Conservation (phyloP, 1,140 invertebrate species). For the Propsilocerus akamusi region DNA sequence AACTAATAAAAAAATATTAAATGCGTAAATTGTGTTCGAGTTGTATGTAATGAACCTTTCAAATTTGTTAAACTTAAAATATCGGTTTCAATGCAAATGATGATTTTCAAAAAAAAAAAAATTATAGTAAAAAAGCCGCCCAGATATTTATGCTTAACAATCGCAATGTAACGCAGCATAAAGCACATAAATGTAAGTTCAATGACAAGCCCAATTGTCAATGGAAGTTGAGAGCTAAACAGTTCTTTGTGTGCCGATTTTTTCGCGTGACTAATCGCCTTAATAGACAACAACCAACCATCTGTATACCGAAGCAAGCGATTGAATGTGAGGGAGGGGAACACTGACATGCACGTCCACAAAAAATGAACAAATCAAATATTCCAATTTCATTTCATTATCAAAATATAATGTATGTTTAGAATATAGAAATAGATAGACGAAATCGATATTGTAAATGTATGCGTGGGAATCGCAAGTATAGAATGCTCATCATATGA, state of each 20-base stretch:
- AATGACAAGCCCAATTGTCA: constrained; percentile 3
- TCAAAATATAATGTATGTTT: too few species aligned
- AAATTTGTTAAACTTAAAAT: neutral
- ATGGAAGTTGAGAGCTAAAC: neutral
- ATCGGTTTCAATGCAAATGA: neutral
- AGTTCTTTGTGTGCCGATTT: neutral
- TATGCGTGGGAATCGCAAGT: too few species aligned
- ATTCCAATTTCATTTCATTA: too few species aligned
- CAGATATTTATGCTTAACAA: neutral
- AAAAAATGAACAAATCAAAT: too few species aligned
- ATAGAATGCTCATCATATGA: too few species aligned
- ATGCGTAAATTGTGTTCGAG: neutral
- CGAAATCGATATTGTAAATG: too few species aligned
- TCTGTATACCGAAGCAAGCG: neutral
- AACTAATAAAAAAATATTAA: neutral
- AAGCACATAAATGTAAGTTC: neutral
- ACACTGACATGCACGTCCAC: too few species aligned
- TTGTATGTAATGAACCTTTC: neutral
- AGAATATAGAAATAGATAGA: too few species aligned
- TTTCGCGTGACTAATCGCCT: constrained; percentile 1
- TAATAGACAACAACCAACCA: neutral
- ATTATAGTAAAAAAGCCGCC: neutral
- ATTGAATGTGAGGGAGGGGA: neutral
- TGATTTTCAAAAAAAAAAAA: neutral
- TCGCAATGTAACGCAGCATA: neutral